Evolutionary conservation across 2,888 invertebrate species (phyloP), one percentile per base, ranked within the genome.

Genomic region (Eulithis testata): DNA sequence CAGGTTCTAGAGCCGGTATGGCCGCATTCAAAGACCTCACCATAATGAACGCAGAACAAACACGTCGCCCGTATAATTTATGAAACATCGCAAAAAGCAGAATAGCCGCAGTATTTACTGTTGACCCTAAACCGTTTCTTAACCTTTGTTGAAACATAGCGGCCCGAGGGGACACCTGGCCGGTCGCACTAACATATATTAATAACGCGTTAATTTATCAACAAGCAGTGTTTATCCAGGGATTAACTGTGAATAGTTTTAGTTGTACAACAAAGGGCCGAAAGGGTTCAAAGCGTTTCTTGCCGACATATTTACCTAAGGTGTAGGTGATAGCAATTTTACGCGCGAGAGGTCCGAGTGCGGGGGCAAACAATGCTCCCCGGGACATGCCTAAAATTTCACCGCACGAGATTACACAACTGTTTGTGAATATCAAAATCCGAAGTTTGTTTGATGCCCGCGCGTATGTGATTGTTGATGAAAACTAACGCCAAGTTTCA

Each of bases 271-370:
- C 92, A 93, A 93, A 92, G 92, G 91, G 82, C 86, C 80, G 82
- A 84, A 88, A 90, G 92, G 92, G 92, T 93, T 92, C 92, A 93
- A 93, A 93, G 92, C 89, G 88, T 91, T 91, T 93, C 92, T 92
- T 92, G 91, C 86, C 90, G 89, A 91, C 92, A 93, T 93, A 93
- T 93, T 93, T 93, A 92, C 92, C 89, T 91, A 87, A 89, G 89
- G 90, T 89, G 85, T 83, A 89, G 91, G 88, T 91, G 92, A 92
- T 93, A 91, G 91, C 89, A 92, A 93, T 91, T 92, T 92, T 91
- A 90, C 91, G 90, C 89, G 87, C 85, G 87, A 86, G 81, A 89
- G 89, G 91, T 88, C 91, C 88, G 86, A 89, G 86, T 84, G 89
- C 85, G 73, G 74, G 73, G 75, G 73, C 81, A 83, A 85, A 86